Evolutionary conservation across 2,888 invertebrate genomes (phyloP).

Genomic region (Coleophora flavipennella): DNA sequence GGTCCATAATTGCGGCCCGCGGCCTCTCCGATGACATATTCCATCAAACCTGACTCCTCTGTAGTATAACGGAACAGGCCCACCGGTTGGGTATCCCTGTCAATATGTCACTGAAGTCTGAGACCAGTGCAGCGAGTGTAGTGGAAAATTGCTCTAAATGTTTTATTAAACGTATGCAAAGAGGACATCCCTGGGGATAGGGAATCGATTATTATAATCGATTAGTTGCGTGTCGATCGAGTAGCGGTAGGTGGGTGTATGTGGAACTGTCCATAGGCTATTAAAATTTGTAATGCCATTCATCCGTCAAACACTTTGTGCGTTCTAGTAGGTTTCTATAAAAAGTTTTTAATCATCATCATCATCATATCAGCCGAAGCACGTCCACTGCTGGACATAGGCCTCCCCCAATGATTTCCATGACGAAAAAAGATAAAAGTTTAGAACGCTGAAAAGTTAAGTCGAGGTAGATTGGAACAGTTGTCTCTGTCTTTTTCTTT

Average conservation of each 20-base stretch:
- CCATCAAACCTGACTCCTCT: conserved; percentile 45
- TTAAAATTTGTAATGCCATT: no score
- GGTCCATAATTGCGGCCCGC: conserved; percentile 48
- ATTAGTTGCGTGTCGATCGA: conserved; percentile 31
- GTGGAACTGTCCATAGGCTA: conserved; percentile 7
- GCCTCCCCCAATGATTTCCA: no score
- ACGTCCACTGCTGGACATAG: no score
- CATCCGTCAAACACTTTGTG: no score
- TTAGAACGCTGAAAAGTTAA: no score
- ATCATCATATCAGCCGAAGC: no score
- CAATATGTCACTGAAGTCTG: conserved; percentile 55
- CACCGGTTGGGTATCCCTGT: conserved; percentile 26
- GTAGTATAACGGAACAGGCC: conserved; percentile 23
- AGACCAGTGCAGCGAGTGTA: conserved; percentile 49
- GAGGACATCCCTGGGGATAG: conserved; percentile 49
- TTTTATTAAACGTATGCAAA: conserved; percentile 55
- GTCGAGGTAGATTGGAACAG: no score
- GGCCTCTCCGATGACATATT: conserved; percentile 58
- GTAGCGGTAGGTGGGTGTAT: conserved; percentile 29
- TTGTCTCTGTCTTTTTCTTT: no score
- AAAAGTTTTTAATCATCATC: no score
- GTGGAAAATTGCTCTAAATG: conserved; percentile 52
- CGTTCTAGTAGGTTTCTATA: no score
- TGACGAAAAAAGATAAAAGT: no score
- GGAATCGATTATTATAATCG: conserved; percentile 56